Evolutionary conservation across 2,113 vertebrate species (phyloP).

Genomic region (Eublepharis macularius): DNA sequence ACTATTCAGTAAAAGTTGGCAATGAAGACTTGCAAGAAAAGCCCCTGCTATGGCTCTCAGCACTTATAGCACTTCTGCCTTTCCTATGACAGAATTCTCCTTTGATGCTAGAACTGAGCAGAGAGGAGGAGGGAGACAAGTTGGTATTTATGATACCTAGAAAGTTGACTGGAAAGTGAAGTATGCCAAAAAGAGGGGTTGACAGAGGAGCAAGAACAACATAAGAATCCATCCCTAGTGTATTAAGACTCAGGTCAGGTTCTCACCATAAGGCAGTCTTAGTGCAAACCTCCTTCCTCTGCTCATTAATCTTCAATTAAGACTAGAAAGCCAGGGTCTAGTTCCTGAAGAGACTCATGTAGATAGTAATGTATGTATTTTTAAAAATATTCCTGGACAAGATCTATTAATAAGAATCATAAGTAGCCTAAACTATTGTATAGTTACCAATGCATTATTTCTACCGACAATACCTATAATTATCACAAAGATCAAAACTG

Average conservation of each 20-base stretch:
- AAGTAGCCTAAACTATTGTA: background rate
- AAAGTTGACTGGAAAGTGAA: background rate
- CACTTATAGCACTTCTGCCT: slow-evolving; percentile 8
- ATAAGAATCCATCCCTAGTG: slow-evolving; percentile 27
- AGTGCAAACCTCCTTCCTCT: slow-evolving; percentile 25
- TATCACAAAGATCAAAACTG: background rate
- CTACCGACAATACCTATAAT: background rate
- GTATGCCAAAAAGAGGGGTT: background rate
- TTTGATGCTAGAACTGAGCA: background rate
- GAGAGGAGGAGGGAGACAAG: background rate
- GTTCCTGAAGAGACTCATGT: slow-evolving; percentile 11
- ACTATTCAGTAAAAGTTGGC: slow-evolving; percentile 30
- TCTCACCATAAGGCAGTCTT: slow-evolving; percentile 61
- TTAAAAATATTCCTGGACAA: slow-evolving; percentile 40
- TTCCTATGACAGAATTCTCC: slow-evolving; percentile 15
- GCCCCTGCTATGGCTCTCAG: slow-evolving; percentile 28
- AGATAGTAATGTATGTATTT: slow-evolving; percentile 44
- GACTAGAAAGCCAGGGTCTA: slow-evolving; percentile 44
- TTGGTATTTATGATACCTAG: background rate
- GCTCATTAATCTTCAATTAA: slow-evolving; percentile 34
- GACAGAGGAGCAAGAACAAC: background rate
- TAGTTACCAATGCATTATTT: background rate
- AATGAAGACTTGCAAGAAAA: slow-evolving; percentile 30
- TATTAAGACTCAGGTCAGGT: slow-evolving; percentile 9
- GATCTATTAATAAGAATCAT: background rate